Evolutionary conservation across 2,113 vertebrate species (phyloP).

Genomic region (Paraplagusia blochii): DNA sequence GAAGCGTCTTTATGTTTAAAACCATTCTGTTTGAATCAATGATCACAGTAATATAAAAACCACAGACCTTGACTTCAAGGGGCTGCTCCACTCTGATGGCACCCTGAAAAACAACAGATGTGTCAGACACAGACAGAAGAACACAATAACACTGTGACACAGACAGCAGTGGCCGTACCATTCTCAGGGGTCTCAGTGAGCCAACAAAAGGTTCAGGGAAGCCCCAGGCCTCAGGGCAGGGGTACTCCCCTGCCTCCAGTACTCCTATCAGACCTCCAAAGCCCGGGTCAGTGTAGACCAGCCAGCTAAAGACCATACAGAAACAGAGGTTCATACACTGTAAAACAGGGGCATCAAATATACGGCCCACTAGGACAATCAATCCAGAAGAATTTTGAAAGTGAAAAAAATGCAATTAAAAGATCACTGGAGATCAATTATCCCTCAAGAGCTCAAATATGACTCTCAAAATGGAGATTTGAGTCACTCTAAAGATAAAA

Average conservation of each 20-base stretch:
- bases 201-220: constrained; percentile 85
- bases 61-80: constrained; percentile 85
- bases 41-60: neutral
- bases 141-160: neutral
- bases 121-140: neutral
- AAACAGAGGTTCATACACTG: neutral
- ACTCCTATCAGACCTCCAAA: constrained; percentile 84
- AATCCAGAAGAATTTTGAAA: no score
- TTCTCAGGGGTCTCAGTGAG: constrained; percentile 88
- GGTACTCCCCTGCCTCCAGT: constrained; percentile 88
- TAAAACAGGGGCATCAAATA: no score
- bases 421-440: no score
- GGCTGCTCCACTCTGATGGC: constrained; percentile 87
- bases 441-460: no score
- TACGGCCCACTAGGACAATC: no score
- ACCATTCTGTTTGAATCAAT: no score
- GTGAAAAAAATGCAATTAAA: no score
- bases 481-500: no score
- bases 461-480: no score
- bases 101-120: constrained; percentile 75
- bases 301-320: constrained; percentile 79
- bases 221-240: constrained; percentile 85
- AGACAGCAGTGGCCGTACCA: constrained; percentile 72
- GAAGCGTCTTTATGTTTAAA: no score
- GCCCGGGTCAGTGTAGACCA: constrained; percentile 89